These are phyloP conservation scores for Crocidura indochinensis DNA, from an alignment of 2,797 vertebrate genomes.

Conservation along the genomic window DNA sequence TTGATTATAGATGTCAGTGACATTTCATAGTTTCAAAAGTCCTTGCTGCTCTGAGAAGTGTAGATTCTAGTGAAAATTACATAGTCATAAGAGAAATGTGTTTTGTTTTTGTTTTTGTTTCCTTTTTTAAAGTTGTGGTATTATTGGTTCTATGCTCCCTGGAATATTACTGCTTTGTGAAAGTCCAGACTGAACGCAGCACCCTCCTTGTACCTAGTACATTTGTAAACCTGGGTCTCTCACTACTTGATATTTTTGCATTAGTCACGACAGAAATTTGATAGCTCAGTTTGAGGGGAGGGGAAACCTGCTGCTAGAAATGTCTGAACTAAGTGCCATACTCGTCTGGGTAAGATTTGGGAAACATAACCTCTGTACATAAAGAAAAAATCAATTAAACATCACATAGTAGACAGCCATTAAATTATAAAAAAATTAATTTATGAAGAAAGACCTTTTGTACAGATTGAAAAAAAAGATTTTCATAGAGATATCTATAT, in stretches of 20 bases:
- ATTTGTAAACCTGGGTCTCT: slow-evolving; percentile 90
- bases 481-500: slow-evolving; percentile 99
- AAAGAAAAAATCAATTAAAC: slow-evolving; percentile 95
- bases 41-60: slow-evolving; percentile 95
- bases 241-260: slow-evolving; percentile 93
- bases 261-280: slow-evolving; percentile 92
- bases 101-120: slow-evolving; percentile 86
- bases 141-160: slow-evolving; percentile 95
- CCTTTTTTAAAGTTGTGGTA: slow-evolving; percentile 92
- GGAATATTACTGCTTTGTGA: slow-evolving; percentile 93
- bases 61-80: slow-evolving; percentile 94
- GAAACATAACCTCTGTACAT: slow-evolving; percentile 95
- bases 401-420: slow-evolving; percentile 98
- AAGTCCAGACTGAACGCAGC: slow-evolving; percentile 92
- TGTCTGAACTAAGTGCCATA: slow-evolving; percentile 98
- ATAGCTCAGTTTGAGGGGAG: slow-evolving; percentile 91
- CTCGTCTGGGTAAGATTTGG: slow-evolving; percentile 96
- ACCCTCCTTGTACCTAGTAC: slow-evolving; percentile 90
- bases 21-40: slow-evolving; percentile 95
- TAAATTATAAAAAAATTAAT: slow-evolving; percentile 99
- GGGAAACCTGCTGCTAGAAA: slow-evolving; percentile 95
- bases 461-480: slow-evolving; percentile 98
- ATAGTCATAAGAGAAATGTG: slow-evolving; percentile 93
- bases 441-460: slow-evolving; percentile 99
- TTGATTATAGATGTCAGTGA: slow-evolving; percentile 93